phyloP scores from a whole-genome alignment of 2,113 vertebrate genomes.

The Gobio gobio region DNA sequence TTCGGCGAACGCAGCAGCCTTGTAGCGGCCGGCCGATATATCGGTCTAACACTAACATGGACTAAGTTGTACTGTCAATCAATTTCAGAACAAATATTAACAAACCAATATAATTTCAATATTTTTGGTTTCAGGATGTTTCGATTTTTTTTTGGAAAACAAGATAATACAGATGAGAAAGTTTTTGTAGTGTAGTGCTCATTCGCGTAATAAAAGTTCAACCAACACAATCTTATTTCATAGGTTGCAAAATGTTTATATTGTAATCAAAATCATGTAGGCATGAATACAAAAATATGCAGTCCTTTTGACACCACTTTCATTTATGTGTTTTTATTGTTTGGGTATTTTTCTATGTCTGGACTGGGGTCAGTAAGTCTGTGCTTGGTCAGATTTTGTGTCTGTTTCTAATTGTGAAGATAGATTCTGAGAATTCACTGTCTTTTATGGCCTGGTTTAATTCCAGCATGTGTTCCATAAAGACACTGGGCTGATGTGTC shows the following conservation, averaged over 20 bases:
- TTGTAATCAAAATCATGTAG: not conserved
- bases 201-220: not conserved
- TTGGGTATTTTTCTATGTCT: not conserved
- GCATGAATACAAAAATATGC: not conserved
- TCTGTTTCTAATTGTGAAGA: conserved; percentile 32
- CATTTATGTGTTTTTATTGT: not conserved
- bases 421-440: conserved; percentile 13
- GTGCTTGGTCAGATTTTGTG: conserved; percentile 18
- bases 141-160: not conserved
- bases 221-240: not conserved
- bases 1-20: too few relatives aligned
- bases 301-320: not conserved
- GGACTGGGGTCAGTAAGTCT: conserved; percentile 28
- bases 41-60: too few relatives aligned
- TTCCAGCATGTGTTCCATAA: conserved; percentile 8
- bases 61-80: too few relatives aligned
- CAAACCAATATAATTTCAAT: not conserved
- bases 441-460: conserved; percentile 30
- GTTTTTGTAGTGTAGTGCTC: not conserved
- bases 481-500: not conserved
- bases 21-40: too few relatives aligned
- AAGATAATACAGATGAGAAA: not conserved
- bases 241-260: not conserved
- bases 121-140: not conserved
- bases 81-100: too few relatives aligned